These are phyloP conservation scores for Rhyacophila brunnea DNA, from an alignment of 1,140 invertebrate species.

Conservation along the genomic window DNA sequence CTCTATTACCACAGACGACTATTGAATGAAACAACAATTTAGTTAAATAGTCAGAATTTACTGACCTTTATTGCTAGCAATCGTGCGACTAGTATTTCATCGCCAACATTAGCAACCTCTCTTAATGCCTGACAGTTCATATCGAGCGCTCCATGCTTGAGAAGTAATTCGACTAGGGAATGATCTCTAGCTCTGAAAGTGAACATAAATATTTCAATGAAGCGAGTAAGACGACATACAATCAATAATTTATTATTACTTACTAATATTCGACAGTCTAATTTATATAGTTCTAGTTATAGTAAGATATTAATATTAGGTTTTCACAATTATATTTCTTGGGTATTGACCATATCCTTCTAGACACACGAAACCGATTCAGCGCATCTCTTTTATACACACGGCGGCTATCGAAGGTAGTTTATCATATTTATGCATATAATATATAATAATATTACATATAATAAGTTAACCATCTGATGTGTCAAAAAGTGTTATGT, in stretches of 20 bases:
- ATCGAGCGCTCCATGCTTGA: conserved; percentile 85
- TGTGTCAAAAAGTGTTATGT: no score
- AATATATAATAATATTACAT: no score
- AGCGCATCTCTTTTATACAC: no score
- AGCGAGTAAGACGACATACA: not conserved
- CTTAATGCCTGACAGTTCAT: conserved; percentile 79
- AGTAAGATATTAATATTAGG: not conserved
- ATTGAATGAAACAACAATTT: no score
- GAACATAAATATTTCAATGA: not conserved
- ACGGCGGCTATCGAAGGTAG: no score
- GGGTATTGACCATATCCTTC: no score
- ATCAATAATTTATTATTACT: not conserved
- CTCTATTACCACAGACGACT: not conserved
- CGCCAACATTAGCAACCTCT: conserved; percentile 66
- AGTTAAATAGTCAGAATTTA: conserved; percentile 2
- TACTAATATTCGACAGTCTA: no score
- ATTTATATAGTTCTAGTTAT: not conserved
- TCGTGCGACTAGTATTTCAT: conserved; percentile 72
- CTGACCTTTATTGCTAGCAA: conserved; percentile 72
- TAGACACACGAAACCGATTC: no score
- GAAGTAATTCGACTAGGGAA: conserved; percentile 71
- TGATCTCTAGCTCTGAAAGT: conserved; percentile 50
- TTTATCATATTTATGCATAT: no score
- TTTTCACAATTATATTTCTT: no score
- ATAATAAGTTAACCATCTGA: no score